These are phyloP conservation scores for Zhengitettix transpicula DNA, from an alignment of 2,888 invertebrate species.

Conservation along the genomic window DNA sequence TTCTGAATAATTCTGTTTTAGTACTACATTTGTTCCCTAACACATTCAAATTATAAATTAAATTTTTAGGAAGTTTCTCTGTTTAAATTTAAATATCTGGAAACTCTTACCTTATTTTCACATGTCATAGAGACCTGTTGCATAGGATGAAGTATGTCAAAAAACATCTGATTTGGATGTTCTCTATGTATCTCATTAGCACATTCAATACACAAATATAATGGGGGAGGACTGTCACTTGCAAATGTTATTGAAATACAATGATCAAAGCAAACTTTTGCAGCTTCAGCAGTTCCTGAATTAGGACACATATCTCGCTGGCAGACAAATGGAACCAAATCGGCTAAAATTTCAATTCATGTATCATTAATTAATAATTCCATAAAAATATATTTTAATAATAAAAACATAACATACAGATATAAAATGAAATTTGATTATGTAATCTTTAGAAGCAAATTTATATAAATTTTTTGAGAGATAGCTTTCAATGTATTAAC, in stretches of 20 bases:
- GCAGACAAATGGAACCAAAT: constrained; percentile 51
- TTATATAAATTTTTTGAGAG: background rate
- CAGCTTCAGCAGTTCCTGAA: constrained; percentile 69
- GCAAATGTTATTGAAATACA: constrained; percentile 76
- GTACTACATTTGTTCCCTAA: background rate
- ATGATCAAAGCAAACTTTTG: constrained; percentile 89
- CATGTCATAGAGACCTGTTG: constrained; percentile 89
- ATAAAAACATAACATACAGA: too few relatives aligned
- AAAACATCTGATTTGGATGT: constrained; percentile 69
- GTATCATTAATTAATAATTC: too few relatives aligned
- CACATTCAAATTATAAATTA: background rate
- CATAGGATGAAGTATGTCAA: constrained; percentile 81
- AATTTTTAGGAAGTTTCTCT: too few relatives aligned
- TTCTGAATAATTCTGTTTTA: constrained; percentile 1
- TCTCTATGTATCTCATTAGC: constrained; percentile 82
- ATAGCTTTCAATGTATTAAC: background rate
- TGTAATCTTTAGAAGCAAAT: background rate
- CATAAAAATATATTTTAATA: too few relatives aligned
- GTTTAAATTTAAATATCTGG: background rate
- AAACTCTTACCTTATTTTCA: constrained; percentile 65
- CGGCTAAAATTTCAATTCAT: background rate
- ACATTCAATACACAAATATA: constrained; percentile 92
- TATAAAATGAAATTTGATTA: too few relatives aligned
- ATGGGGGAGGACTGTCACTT: constrained; percentile 77
- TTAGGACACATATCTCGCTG: constrained; percentile 86